These are phyloP conservation scores for Ceratina calcarata DNA, from an alignment of 1,140 invertebrate genomes.

Conservation along the genomic window DNA sequence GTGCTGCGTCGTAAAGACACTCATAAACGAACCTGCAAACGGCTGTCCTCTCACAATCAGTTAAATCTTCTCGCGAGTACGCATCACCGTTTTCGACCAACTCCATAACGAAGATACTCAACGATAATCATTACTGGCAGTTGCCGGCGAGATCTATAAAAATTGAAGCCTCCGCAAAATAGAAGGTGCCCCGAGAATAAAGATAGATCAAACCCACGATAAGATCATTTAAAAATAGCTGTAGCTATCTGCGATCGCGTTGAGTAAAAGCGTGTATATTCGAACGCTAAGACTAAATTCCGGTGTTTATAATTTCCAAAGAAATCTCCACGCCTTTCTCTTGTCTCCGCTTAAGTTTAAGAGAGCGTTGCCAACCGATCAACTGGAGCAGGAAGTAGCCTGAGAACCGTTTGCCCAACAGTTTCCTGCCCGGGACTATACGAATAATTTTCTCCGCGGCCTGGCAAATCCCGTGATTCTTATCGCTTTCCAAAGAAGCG, in stretches of 20 bases:
- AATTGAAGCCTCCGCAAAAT: not conserved
- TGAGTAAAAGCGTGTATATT: conserved; percentile 27
- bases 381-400: conserved; percentile 62
- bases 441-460: conserved; percentile 52
- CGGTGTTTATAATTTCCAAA: conserved; percentile 60
- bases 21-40: conserved; percentile 31
- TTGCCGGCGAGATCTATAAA: conserved; percentile 28
- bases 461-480: conserved; percentile 17
- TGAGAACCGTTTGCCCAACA: conserved; percentile 58
- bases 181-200: not conserved
- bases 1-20: conserved; percentile 45
- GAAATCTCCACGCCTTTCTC: conserved; percentile 65
- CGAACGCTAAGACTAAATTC: conserved; percentile 35
- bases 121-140: conserved; percentile 22
- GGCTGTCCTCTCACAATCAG: not conserved
- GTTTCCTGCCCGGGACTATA: conserved; percentile 50
- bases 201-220: not conserved
- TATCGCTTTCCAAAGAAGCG: conserved; percentile 27
- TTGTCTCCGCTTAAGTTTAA: conserved; percentile 60
- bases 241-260: conserved; percentile 37
- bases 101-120: not conserved
- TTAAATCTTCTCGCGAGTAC: not conserved
- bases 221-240: not conserved
- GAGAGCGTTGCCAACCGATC: conserved; percentile 48
- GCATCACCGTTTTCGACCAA: conserved; percentile 24